Percentiles rank a stretch among this genome's conserved stretches.
Evolutionary conservation across 2,888 invertebrate genomes (phyloP).

Genomic region (Microdon myrmicae): DNA sequence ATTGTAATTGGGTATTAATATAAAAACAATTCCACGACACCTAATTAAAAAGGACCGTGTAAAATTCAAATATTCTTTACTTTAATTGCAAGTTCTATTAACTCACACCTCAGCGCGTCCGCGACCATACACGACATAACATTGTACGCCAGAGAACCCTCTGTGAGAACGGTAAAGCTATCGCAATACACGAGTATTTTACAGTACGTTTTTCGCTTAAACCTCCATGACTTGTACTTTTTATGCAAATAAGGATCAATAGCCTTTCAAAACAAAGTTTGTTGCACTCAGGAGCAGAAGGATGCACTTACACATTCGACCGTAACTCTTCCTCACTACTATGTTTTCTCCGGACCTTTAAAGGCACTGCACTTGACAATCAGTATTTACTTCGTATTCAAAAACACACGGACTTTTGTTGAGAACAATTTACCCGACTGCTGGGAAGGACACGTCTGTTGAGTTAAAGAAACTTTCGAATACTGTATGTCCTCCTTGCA

Average conservation of each 20-base stretch:
- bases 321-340: slow-evolving; percentile 33
- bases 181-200: too few relatives aligned
- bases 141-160: too few relatives aligned
- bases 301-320: slow-evolving; percentile 21
- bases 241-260: slow-evolving; percentile 52
- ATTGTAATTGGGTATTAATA: too few relatives aligned
- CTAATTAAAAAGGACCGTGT: too few relatives aligned
- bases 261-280: slow-evolving; percentile 42
- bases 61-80: too few relatives aligned
- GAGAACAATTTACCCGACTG: slow-evolving; percentile 1
- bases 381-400: slow-evolving; percentile 18
- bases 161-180: too few relatives aligned
- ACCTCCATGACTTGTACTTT: slow-evolving; percentile 44
- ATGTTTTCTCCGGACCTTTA: slow-evolving; percentile 12
- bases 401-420: slow-evolving; percentile 4
- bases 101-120: too few relatives aligned
- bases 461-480: slow-evolving; percentile 46
- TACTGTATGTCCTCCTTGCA: too few relatives aligned
- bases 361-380: slow-evolving; percentile 48
- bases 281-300: slow-evolving; percentile 37
- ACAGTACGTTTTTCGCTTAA: too few relatives aligned
- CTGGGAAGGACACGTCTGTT: slow-evolving; percentile 27
- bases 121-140: too few relatives aligned
- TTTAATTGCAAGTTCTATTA: too few relatives aligned
- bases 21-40: too few relatives aligned